Evolutionary conservation across 1,140 invertebrate genomes (phyloP).

Genomic region (Meloidogyne floridensis): DNA sequence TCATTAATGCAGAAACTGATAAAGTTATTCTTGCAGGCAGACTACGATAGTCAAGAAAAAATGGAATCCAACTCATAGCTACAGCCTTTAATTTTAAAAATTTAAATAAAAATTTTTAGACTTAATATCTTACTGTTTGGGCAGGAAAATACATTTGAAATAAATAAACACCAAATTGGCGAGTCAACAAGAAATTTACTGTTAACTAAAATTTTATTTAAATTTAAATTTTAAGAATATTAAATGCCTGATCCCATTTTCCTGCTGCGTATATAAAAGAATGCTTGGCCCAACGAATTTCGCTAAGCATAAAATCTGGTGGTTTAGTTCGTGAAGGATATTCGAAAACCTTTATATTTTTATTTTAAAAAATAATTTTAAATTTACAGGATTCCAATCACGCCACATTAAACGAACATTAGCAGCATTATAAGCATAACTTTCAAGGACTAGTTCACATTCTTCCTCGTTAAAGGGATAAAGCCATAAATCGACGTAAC

Average conservation of each 20-base stretch:
- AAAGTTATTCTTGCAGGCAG: slow-evolving; percentile 69
- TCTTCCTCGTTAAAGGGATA: slow-evolving; percentile 56
- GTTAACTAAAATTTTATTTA: slow-evolving; percentile 55
- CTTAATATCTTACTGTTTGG: slow-evolving; percentile 23
- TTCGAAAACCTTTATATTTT: slow-evolving; percentile 50
- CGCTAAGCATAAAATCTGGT: slow-evolving; percentile 61
- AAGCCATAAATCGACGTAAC: slow-evolving; percentile 46
- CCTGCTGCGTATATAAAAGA: slow-evolving; percentile 62
- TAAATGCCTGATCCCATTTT: slow-evolving; percentile 43
- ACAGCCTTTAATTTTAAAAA: slow-evolving; percentile 23
- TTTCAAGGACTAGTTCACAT: slow-evolving; percentile 56
- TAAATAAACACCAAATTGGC: slow-evolving; percentile 68
- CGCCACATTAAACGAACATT: slow-evolving; percentile 63
- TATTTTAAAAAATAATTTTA: slow-evolving; percentile 12
- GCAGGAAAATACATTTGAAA: slow-evolving; percentile 66
- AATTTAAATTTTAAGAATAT: slow-evolving; percentile 4
- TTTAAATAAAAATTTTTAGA: neutral
- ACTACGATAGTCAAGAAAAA: slow-evolving; percentile 68
- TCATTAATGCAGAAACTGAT: slow-evolving; percentile 61
- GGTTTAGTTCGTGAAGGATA: slow-evolving; percentile 62
- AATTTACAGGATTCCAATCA: slow-evolving; percentile 60
- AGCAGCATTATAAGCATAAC: slow-evolving; percentile 63
- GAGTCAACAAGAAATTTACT: slow-evolving; percentile 67
- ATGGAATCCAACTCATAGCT: slow-evolving; percentile 69
- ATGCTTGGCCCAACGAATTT: slow-evolving; percentile 62